phyloP scores from a whole-genome alignment of 1,140 invertebrate genomes.

The Macrocentrus cingulum region DNA sequence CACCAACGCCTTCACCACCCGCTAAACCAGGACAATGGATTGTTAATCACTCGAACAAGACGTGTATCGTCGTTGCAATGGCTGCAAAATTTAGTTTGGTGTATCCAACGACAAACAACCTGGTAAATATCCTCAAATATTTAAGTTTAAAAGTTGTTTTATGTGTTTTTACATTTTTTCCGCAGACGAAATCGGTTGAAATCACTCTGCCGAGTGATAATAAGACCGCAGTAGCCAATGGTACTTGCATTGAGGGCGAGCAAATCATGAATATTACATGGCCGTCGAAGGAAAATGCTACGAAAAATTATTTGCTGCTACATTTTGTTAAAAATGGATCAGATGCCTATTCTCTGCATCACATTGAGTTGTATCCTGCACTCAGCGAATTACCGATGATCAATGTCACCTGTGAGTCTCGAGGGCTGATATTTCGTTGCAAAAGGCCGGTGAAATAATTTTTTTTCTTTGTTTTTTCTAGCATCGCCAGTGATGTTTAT shows the following conservation, averaged over 20 bases:
- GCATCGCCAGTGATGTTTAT: slow-evolving; percentile 56
- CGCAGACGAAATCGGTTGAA: slow-evolving; percentile 32
- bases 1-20: slow-evolving; percentile 47
- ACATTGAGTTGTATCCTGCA: slow-evolving; percentile 35
- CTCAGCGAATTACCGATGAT: slow-evolving; percentile 31
- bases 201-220: slow-evolving; percentile 54
- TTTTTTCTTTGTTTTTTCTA: slow-evolving; percentile 17
- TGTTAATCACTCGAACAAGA: slow-evolving; percentile 46
- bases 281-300: slow-evolving; percentile 35
- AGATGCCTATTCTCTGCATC: slow-evolving; percentile 43
- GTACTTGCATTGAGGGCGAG: slow-evolving; percentile 51
- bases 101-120: slow-evolving; percentile 53
- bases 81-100: slow-evolving; percentile 65
- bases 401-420: slow-evolving; percentile 31
- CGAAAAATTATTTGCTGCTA: slow-evolving; percentile 46
- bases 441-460: slow-evolving; percentile 5
- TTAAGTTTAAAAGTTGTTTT: no score
- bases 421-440: not conserved
- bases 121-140: slow-evolving; percentile 41
- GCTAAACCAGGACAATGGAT: slow-evolving; percentile 61
- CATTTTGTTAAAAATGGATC: slow-evolving; percentile 57
- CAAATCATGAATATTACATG: slow-evolving; percentile 59
- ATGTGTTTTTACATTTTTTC: slow-evolving; percentile 9
- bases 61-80: slow-evolving; percentile 66
- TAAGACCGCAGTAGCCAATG: slow-evolving; percentile 41